Conservation (phyloP, 2,797 vertebrate genomes). For the Gymnothorax reevesii region DNA sequence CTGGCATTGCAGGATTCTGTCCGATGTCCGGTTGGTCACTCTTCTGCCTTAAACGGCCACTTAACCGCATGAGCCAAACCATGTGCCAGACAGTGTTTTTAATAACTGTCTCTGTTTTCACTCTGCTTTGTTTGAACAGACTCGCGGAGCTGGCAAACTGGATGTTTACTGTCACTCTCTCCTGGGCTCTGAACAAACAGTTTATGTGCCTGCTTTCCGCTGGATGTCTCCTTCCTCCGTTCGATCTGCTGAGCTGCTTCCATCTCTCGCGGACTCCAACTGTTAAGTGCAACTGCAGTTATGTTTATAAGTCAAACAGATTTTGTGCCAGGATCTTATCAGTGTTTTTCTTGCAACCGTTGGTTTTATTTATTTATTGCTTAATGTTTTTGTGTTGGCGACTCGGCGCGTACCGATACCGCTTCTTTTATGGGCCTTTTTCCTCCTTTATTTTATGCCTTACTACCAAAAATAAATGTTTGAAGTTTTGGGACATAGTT, state of each 20-base stretch:
- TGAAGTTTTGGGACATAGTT: too few relatives aligned
- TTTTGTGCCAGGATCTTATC: slow-evolving; percentile 7
- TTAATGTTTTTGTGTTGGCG: background rate
- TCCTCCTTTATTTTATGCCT: background rate
- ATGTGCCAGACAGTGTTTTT: too few relatives aligned
- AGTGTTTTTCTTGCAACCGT: background rate
- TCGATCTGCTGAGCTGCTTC: slow-evolving; percentile 31
- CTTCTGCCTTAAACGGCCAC: too few relatives aligned
- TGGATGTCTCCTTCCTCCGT: slow-evolving; percentile 13
- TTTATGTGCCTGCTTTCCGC: slow-evolving; percentile 33
- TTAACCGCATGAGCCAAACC: too few relatives aligned
- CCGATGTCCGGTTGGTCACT: too few relatives aligned
- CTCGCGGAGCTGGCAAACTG: slow-evolving; percentile 39
- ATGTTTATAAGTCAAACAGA: slow-evolving; percentile 32
- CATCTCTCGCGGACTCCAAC: slow-evolving; percentile 19
- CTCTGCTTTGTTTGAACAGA: slow-evolving; percentile 40
- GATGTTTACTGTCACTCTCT: slow-evolving; percentile 44
- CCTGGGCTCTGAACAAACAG: slow-evolving; percentile 39
- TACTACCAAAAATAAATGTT: too few relatives aligned
- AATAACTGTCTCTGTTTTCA: background rate
- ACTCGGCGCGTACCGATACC: background rate
- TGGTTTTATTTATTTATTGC: slow-evolving; percentile 21
- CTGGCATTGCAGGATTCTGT: too few relatives aligned
- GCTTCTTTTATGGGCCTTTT: background rate
- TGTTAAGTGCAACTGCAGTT: background rate